These are phyloP conservation scores for Parnassius orleans DNA, from an alignment of 2,888 invertebrate species.

Conservation along the genomic window DNA sequence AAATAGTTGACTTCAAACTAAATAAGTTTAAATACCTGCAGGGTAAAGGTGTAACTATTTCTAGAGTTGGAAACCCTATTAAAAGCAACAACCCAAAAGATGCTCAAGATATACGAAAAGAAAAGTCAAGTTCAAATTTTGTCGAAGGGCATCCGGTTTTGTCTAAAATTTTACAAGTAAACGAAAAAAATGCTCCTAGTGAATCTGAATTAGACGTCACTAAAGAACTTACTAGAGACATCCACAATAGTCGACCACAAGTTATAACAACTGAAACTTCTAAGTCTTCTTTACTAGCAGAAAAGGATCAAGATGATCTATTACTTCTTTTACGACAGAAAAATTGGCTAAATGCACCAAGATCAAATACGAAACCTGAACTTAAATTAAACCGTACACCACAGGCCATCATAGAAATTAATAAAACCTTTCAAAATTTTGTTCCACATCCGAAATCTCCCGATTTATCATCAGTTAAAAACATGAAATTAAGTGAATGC, in stretches of 20 bases:
- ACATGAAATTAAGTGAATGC: background rate
- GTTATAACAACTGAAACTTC: background rate
- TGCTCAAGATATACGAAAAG: background rate
- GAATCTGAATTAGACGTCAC: background rate
- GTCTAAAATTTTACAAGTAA: constrained; percentile 10
- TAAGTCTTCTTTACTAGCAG: constrained; percentile 37
- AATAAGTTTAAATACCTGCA: constrained; percentile 35
- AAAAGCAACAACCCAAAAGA: constrained; percentile 22
- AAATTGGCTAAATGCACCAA: constrained; percentile 42
- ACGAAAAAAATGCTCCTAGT: background rate
- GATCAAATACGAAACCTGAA: constrained; percentile 14
- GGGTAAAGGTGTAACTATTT: constrained; percentile 32
- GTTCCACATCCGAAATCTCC: background rate
- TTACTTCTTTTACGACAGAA: constrained; percentile 53
- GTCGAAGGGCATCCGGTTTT: constrained; percentile 2
- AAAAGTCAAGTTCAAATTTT: constrained; percentile 4
- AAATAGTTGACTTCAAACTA: constrained; percentile 28
- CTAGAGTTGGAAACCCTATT: constrained; percentile 27
- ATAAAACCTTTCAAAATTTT: background rate
- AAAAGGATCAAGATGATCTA: constrained; percentile 59
- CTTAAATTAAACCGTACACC: constrained; percentile 4
- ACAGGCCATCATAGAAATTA: constrained; percentile 1
- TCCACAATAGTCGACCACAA: background rate
- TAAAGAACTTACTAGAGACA: constrained; percentile 3
- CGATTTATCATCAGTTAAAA: background rate